phyloP scores from a whole-genome alignment of 2,888 invertebrate species.

The Nemoura dubitans region DNA sequence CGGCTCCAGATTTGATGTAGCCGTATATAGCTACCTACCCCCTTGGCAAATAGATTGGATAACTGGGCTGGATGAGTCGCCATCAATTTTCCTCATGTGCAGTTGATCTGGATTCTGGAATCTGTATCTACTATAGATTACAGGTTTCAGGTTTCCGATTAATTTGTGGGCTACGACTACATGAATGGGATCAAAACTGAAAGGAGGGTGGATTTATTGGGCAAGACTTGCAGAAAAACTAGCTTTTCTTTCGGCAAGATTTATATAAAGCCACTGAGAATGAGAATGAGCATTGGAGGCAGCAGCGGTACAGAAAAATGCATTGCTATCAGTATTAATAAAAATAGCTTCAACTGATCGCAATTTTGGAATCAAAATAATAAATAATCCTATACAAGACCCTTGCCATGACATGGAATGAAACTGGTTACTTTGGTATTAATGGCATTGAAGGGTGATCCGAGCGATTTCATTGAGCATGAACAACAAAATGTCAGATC shows the following conservation, averaged over 20 bases:
- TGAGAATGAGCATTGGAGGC: neutral
- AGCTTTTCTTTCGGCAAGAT: neutral
- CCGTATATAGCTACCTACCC: no score
- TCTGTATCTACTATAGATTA: neutral
- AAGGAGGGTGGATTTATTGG: neutral
- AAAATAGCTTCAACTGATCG: neutral
- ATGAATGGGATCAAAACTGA: neutral
- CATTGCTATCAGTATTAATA: neutral
- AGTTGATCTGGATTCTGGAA: neutral
- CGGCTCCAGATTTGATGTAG: neutral
- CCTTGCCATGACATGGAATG: neutral
- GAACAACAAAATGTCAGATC: neutral
- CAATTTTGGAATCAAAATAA: neutral
- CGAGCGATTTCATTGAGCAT: neutral
- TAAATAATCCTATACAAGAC: constrained; percentile 21
- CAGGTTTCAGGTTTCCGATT: neutral
- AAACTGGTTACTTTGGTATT: neutral
- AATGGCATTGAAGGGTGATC: neutral
- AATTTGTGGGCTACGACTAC: neutral
- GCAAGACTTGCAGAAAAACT: neutral
- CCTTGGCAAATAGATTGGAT: neutral
- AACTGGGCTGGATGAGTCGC: neutral
- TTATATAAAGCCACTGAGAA: neutral
- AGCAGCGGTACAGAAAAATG: neutral
- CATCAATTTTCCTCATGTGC: neutral